Base-by-base conservation (phyloP, 2,797 vertebrate species). In the Poeciliopsis infans region DNA sequence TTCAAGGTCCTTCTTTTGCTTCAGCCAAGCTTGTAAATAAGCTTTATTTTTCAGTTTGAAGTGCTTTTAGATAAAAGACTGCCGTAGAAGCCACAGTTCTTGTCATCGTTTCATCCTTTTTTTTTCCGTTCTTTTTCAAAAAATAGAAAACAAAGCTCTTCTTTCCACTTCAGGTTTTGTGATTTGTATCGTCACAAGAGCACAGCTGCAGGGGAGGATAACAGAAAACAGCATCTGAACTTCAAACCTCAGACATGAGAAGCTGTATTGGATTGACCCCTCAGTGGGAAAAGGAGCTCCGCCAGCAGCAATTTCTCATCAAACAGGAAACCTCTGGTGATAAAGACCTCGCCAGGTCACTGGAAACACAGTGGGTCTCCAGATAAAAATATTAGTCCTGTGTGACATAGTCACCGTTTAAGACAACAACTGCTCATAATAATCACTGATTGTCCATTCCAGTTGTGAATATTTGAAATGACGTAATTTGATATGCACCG, bases 191-290 rank as follows among this genome's bases (percentile, higher is more conserved):
- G 79, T 85, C 75, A 70, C 11, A 23, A 36, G 41, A 4, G 55
- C 85, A 82, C 49, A 83, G 80, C 79, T 83, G 83, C 75, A 82
- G 66, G 66, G 57, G 69, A 55, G 41, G n/a, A 20, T 43, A 43
- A 43, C 41, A 70, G 41, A 74, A 74, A 74, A 57, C 39, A 28
- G 53, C 76, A 80, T 82, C 55, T 25, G 25, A 57, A 79, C 74
- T 23, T 79, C 74, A 76, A 53, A 79, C 72, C 46, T 53, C 74
- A 77, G 72, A 73, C 74, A 86, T 31, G 74, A 83, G 72, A 72
- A 68, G 77, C 73, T 78, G 76, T 25, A 12, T 0, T 47, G 66
- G 68, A 76, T 33, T 72, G 80, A 83, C 80, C 83, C 73, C 53
- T 72, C 76, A 45, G 73, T 61, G 36, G 73, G 76, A 75, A 68